Base-by-base conservation (phyloP, 2,888 invertebrate genomes). In the Caenorhabditis sp. region DNA sequence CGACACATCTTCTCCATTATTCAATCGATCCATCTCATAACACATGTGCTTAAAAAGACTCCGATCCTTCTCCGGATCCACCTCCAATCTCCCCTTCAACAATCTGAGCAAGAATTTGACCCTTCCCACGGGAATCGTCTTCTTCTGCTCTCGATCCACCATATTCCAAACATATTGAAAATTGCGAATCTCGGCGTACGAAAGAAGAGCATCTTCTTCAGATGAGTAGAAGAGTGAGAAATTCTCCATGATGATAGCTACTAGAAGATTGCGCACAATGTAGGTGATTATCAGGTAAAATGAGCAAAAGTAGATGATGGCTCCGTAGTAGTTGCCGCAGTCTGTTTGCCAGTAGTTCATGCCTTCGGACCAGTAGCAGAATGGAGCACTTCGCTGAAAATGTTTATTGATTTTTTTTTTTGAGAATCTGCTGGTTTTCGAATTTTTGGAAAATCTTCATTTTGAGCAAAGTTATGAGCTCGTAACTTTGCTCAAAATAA, bases 241-340 rank as follows among this genome's bases (percentile, higher is more conserved):
- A 91, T 99, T 99, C 91, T 99, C 99, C 97, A 99, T 99, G 90
- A 99, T 99, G 90, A 99, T 99, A 92, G 99, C 99, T 88, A 99
- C 99, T 85, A 99, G 92, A 83, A 99, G 90, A 90, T 99, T 99
- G 63, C 99, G 92, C 59, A 99, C 97, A 88, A 99, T 99, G 88
- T 99, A 99, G 0, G 99, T 99, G 84, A 99, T 99, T 87, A 99
- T 99, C 78, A 99, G 96, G 89, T 99, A 99, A 91, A 99, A 99
- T 26, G 97, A 96, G 90, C 97, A 97, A 90, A 99, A 99, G 90
- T 96, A 99, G 58, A 96, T 93, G 64, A 99, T 91, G 49, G 97
- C 95, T 21, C 97, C 97, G 63, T 94, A 95, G 88, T 95, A 95
- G 90, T 99, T 97, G 66, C 97, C 99, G 90, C 99, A 99, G 90